Evolutionary conservation across 2,113 vertebrate genomes (phyloP).

Genomic region (Megaptera novaeangliae): DNA sequence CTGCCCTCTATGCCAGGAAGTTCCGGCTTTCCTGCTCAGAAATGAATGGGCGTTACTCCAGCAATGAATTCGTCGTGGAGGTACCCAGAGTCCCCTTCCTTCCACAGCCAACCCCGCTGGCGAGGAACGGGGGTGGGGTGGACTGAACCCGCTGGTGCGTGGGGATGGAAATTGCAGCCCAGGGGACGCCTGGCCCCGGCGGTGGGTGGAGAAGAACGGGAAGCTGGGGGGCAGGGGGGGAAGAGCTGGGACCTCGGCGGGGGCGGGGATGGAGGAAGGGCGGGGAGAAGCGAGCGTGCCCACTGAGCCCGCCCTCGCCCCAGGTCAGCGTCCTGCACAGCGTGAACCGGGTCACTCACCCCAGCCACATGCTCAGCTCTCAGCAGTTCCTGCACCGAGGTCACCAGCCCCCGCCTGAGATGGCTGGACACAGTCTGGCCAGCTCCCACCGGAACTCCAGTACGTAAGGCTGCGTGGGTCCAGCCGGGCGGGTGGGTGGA

Average conservation of each 20-base stretch:
- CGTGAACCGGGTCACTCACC: slow-evolving; percentile 89
- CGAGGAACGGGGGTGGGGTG: background rate
- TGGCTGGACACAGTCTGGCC: slow-evolving; percentile 93
- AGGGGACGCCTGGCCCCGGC: background rate
- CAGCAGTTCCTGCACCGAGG: slow-evolving; percentile 95
- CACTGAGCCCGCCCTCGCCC: background rate
- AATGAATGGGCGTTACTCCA: slow-evolving; percentile 98
- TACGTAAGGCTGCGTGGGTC: slow-evolving; percentile 69
- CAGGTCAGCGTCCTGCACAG: slow-evolving; percentile 91
- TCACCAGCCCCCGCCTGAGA: slow-evolving; percentile 89
- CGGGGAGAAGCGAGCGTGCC: background rate
- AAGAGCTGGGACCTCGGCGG: background rate
- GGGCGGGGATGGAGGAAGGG: background rate
- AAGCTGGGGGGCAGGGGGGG: background rate
- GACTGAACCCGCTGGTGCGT: background rate
- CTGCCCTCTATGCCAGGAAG: slow-evolving; percentile 92
- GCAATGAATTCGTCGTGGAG: slow-evolving; percentile 96
- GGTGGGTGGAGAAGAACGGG: background rate
- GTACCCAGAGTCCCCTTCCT: slow-evolving; percentile 73
- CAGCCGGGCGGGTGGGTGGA: background rate
- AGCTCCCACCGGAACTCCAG: slow-evolving; percentile 92
- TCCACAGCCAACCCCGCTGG: background rate
- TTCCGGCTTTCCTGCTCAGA: slow-evolving; percentile 97
- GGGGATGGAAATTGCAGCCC: background rate
- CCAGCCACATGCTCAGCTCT: slow-evolving; percentile 92